These are phyloP conservation scores for Capitella teleta DNA, from an alignment of 1,140 invertebrate species.

Conservation along the genomic window DNA sequence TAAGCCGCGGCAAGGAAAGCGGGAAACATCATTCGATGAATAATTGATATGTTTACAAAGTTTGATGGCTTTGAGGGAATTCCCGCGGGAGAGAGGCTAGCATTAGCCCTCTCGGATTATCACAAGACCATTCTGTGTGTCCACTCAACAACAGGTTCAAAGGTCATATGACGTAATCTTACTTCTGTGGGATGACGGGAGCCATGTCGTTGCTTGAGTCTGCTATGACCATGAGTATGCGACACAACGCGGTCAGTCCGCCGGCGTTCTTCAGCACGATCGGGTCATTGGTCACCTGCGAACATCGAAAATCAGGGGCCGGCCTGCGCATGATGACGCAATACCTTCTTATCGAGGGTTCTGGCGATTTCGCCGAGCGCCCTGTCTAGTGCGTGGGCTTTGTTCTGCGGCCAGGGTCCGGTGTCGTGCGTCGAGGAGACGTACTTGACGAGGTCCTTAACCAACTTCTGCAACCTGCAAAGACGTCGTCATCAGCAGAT, in stretches of 20 bases:
- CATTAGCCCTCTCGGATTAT: too few relatives aligned
- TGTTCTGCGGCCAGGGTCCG: slow-evolving; percentile 51
- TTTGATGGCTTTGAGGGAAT: too few relatives aligned
- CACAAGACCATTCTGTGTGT: too few relatives aligned
- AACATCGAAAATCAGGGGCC: neutral
- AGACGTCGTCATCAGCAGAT: too few relatives aligned
- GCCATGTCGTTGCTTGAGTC: slow-evolving; percentile 20
- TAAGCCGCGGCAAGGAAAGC: too few relatives aligned
- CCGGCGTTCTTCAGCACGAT: slow-evolving; percentile 45
- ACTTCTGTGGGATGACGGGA: slow-evolving; percentile 22
- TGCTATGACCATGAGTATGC: slow-evolving; percentile 26
- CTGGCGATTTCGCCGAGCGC: slow-evolving; percentile 52
- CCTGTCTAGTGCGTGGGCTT: slow-evolving; percentile 50
- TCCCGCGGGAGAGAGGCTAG: too few relatives aligned
- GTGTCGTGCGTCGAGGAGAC: slow-evolving; percentile 45
- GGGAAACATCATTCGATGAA: too few relatives aligned
- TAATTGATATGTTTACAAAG: too few relatives aligned
- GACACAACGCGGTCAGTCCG: slow-evolving; percentile 47
- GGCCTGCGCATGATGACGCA: neutral
- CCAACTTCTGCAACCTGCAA: slow-evolving; percentile 47
- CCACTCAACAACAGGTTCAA: too few relatives aligned
- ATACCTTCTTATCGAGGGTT: slow-evolving; percentile 49
- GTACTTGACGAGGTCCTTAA: slow-evolving; percentile 54
- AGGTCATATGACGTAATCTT: too few relatives aligned
- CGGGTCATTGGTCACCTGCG: slow-evolving; percentile 45